phyloP scores from a whole-genome alignment of 2,888 invertebrate genomes.

The Cylindroiulus punctatus region DNA sequence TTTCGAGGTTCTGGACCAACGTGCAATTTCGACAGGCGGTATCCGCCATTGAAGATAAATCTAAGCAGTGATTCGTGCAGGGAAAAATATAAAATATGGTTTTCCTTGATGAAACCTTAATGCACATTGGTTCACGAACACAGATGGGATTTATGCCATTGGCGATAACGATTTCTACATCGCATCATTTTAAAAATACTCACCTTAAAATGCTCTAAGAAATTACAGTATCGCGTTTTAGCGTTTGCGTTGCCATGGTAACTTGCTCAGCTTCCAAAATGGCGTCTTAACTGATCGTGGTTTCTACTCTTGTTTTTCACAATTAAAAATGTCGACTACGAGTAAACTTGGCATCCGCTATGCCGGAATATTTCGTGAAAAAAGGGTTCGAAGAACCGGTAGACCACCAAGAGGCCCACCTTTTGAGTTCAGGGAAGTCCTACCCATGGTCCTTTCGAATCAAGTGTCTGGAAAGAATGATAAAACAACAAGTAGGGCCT shows the following conservation, averaged over 20 bases:
- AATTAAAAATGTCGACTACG: neutral
- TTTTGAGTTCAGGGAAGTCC: constrained; percentile 35
- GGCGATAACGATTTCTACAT: too few species aligned
- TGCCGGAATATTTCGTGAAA: constrained; percentile 27
- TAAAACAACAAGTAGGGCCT: neutral
- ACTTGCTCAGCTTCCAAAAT: neutral
- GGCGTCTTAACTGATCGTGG: neutral
- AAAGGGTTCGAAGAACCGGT: neutral
- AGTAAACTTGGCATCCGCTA: neutral
- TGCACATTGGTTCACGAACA: too few species aligned
- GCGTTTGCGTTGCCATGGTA: neutral
- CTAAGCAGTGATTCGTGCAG: too few species aligned
- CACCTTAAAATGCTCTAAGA: neutral
- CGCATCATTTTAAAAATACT: too few species aligned
- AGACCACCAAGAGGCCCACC: neutral
- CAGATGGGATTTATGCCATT: too few species aligned
- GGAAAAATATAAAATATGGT: too few species aligned
- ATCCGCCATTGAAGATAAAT: too few species aligned
- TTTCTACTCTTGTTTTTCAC: neutral
- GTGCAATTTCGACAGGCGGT: neutral
- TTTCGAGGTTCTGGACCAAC: neutral
- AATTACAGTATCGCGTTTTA: neutral
- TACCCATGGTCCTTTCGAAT: neutral
- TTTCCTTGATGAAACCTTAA: too few species aligned
- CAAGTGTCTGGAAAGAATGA: constrained; percentile 48